phyloP scores from a whole-genome alignment of 2,113 vertebrate genomes.

The Paratilapia polleni region DNA sequence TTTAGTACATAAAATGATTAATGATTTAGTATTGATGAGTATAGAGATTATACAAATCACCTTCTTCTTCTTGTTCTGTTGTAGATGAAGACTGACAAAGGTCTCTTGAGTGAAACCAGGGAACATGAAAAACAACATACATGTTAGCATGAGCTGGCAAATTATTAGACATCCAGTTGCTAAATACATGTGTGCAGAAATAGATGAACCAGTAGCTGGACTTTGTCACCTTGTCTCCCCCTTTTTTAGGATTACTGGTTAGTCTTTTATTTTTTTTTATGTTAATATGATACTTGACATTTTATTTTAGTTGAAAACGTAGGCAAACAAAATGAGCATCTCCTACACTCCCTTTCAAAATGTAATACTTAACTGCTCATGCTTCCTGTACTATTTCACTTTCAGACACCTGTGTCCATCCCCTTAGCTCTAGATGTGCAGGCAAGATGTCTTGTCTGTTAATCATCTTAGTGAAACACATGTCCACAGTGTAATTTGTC shows the following conservation, averaged over 20 bases:
- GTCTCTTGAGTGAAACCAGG: not conserved
- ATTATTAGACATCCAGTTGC: conserved; percentile 43
- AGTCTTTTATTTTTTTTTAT: conserved; percentile 55
- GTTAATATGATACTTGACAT: conserved; percentile 70
- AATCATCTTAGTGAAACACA: conserved; percentile 78
- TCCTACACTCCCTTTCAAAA: not conserved
- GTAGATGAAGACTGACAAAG: not conserved
- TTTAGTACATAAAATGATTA: not conserved
- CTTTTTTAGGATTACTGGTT: conserved; percentile 68
- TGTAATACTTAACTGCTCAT: conserved; percentile 68
- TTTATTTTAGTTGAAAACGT: conserved; percentile 28
- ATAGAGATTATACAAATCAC: not conserved
- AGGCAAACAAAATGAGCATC: not conserved
- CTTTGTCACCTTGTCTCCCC: conserved; percentile 61
- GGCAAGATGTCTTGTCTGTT: conserved; percentile 59
- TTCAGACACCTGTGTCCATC: conserved; percentile 17
- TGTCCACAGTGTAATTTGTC: conserved; percentile 75
- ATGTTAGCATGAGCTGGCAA: conserved; percentile 24
- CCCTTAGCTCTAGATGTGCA: conserved; percentile 25
- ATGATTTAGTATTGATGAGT: not conserved
- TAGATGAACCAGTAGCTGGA: conserved; percentile 64
- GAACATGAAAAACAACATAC: conserved; percentile 8
- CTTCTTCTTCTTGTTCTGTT: not conserved
- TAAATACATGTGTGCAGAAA: conserved; percentile 29
- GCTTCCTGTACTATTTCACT: conserved; percentile 39